phyloP scores from a whole-genome alignment of 2,113 vertebrate species.

The Thamnaconus septentrionalis region DNA sequence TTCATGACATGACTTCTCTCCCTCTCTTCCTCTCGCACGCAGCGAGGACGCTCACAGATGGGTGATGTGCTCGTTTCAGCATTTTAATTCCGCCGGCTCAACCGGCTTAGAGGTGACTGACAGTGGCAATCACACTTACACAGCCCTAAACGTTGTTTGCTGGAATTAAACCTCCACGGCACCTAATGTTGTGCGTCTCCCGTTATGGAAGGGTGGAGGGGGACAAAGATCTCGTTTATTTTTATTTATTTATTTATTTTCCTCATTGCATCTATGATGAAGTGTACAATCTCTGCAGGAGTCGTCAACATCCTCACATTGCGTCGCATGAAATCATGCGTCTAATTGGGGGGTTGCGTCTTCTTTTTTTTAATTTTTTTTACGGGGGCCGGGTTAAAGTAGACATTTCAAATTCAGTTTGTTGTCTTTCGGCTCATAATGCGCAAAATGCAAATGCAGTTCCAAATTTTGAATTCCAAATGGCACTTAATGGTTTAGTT shows the following conservation, averaged over 20 bases:
- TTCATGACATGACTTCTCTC: too few relatives aligned
- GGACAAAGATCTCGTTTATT: constrained; percentile 9
- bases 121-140: constrained; percentile 57
- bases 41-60: constrained; percentile 2
- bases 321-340: constrained; percentile 62
- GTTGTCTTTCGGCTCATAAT: too few relatives aligned
- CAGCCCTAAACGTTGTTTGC: constrained; percentile 49
- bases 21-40: neutral
- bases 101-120: constrained; percentile 51
- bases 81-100: constrained; percentile 14
- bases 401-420: neutral
- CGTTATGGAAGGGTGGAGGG: constrained; percentile 28
- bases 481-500: too few relatives aligned
- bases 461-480: too few relatives aligned
- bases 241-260: too few relatives aligned
- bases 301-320: constrained; percentile 25
- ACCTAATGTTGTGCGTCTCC: constrained; percentile 25
- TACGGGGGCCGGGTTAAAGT: too few relatives aligned
- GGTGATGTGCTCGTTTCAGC: neutral
- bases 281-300: constrained; percentile 47
- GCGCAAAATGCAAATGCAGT: too few relatives aligned
- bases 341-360: constrained; percentile 57
- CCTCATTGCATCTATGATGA: constrained; percentile 66
- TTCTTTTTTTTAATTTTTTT: constrained; percentile 33
- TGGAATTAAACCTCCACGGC: constrained; percentile 48